Percentiles rank a stretch among this genome's conserved stretches.
These are phyloP conservation scores for Lynx canadensis DNA, from an alignment of 2,113 vertebrate species.

Conservation along the genomic window DNA sequence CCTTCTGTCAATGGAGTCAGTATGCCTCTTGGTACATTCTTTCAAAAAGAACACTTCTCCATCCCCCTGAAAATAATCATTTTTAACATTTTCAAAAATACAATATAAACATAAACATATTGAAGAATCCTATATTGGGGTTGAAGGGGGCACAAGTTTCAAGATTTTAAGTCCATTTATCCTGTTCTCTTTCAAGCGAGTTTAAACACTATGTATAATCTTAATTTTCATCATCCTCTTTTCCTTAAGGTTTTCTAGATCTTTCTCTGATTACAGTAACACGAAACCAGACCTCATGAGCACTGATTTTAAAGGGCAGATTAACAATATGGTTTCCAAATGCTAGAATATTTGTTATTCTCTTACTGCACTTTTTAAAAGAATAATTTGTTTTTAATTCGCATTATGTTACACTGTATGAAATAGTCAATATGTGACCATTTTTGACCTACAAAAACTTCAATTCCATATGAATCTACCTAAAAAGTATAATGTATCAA, in stretches of 20 bases:
- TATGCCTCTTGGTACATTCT: constrained; percentile 92
- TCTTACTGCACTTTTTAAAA: neutral
- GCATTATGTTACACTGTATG: neutral
- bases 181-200: neutral
- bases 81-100: constrained; percentile 37
- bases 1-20: constrained; percentile 92
- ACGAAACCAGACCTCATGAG: neutral
- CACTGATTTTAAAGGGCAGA: neutral
- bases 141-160: neutral
- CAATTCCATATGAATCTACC: neutral
- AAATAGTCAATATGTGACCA: neutral
- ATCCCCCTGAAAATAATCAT: constrained; percentile 90
- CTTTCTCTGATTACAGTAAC: neutral
- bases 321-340: neutral
- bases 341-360: no score
- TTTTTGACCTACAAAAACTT: neutral
- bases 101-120: neutral
- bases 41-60: constrained; percentile 91
- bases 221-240: neutral
- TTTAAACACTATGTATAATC: neutral
- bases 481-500: neutral
- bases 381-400: neutral
- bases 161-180: neutral
- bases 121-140: neutral
- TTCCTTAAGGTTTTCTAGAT: neutral